phyloP scores from a whole-genome alignment of 2,113 vertebrate genomes.

The Otus sunia region DNA sequence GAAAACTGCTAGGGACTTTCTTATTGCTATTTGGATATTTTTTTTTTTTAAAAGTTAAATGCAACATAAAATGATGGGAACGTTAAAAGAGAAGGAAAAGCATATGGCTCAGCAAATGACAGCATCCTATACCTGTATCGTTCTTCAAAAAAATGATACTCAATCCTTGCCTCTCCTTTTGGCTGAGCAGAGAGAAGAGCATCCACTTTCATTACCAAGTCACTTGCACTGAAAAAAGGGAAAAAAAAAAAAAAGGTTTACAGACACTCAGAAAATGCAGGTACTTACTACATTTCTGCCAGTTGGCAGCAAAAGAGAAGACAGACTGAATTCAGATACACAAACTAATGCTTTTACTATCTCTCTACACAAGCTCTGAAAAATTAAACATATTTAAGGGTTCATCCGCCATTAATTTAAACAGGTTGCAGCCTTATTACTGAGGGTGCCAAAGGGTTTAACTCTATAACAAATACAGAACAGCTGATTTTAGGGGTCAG shows the following conservation, averaged over 20 bases:
- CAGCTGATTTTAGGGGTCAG: neutral
- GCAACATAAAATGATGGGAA: neutral
- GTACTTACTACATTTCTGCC: neutral
- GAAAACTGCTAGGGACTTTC: neutral
- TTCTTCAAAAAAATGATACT: constrained; percentile 88
- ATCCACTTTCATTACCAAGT: constrained; percentile 97
- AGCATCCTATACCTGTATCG: constrained; percentile 82
- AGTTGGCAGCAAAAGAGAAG: neutral
- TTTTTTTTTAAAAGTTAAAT: neutral
- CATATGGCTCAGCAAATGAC: neutral
- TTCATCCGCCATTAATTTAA: neutral
- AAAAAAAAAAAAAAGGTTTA: neutral
- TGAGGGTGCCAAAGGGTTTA: neutral
- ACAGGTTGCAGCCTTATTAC: neutral
- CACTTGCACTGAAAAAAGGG: constrained; percentile 85
- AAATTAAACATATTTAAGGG: neutral
- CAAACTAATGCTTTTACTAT: neutral
- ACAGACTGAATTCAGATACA: neutral
- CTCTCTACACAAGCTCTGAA: neutral
- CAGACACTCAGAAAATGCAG: neutral
- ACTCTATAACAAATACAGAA: neutral
- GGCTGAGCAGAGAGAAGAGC: constrained; percentile 93
- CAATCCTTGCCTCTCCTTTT: constrained; percentile 91
- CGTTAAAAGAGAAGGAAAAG: neutral
- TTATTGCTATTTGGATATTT: neutral